Evolutionary conservation across 2,113 vertebrate genomes (phyloP), one percentile per base, ranked within the genome.

Genomic region (Naja naja): DNA sequence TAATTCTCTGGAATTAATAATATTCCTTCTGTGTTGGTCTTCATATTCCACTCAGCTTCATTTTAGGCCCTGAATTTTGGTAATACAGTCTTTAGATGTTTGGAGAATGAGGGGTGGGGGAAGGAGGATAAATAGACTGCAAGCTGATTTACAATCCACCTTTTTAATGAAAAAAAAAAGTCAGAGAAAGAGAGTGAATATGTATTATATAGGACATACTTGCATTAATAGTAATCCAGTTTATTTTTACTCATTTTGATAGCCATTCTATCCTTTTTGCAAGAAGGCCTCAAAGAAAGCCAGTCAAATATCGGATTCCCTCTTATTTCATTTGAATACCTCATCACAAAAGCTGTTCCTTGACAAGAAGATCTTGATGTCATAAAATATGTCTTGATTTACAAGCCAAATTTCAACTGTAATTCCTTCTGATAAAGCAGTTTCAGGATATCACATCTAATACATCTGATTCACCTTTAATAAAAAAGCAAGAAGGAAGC

Each of bases 381-480:
- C 11, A 8, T 30, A 93, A 25, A 43, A 94, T 85, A 90, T 93
- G 34, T 92, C 74, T 90, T 90, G 1, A 81, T 95, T 92, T 93
- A 89, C 45, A 87, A 47, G 14, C 14, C 56, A 60, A 93, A 92
- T 94, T 93, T 64, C 53, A 0, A 47, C 23, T 60, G 93, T 85
- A 47, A 58, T 14, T 93, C 87, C 25, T 89, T 95, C 60, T 88
- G 16, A 53, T 94, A 89, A 5, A 43, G n/a, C 0, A 89, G 0
- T 92, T 94, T 92, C 90, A 9, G 93, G 89, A 88, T 69, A 74
- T 91, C 60, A 87, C 30, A 54, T 87, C 53, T 53, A 89, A 55
- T 45, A 34, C 64, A 8, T 96, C 54, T 89, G 93, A 20, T 53
- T 96, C 18, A 5, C 92, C 55, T 23, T 74, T 94, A 91, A 95